phyloP scores from a whole-genome alignment of 2,797 vertebrate genomes.

The Iguana delicatissima region DNA sequence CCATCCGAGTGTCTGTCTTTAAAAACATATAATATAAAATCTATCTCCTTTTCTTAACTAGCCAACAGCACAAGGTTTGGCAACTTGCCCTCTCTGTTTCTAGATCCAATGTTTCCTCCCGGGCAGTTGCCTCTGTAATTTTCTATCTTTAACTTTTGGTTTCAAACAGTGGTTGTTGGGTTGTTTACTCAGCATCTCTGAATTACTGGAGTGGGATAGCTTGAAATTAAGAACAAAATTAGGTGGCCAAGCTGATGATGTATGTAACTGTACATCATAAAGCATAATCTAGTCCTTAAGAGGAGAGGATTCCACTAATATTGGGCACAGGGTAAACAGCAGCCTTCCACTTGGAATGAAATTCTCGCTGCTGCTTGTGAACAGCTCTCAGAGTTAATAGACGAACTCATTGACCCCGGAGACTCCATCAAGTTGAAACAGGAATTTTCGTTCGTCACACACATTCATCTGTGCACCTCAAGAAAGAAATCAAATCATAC shows the following conservation, averaged over 20 bases:
- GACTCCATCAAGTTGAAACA: constrained; percentile 2
- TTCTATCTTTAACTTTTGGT: constrained; percentile 51
- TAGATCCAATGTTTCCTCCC: constrained; percentile 45
- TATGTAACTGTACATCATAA: not conserved
- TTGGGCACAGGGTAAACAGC: constrained; percentile 3
- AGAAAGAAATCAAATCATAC: not conserved
- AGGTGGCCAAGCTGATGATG: not conserved
- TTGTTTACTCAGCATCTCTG: constrained; percentile 30
- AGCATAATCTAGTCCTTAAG: not conserved
- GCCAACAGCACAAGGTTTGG: constrained; percentile 23
- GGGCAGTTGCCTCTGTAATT: constrained; percentile 58
- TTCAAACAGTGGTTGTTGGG: constrained; percentile 13
- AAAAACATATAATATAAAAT: not conserved
- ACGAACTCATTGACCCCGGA: not conserved
- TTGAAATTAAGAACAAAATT: constrained; percentile 18
- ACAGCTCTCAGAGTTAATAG: not conserved
- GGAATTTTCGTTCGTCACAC: not conserved
- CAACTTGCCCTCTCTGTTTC: constrained; percentile 35
- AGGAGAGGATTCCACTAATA: not conserved
- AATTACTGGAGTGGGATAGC: not conserved
- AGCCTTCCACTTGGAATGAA: not conserved
- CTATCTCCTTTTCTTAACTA: not conserved
- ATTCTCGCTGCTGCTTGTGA: not conserved
- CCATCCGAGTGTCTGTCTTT: not conserved
- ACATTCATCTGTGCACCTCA: not conserved